Evolutionary conservation across 1,140 invertebrate genomes (phyloP).

Genomic region (Diploscapter pachys): DNA sequence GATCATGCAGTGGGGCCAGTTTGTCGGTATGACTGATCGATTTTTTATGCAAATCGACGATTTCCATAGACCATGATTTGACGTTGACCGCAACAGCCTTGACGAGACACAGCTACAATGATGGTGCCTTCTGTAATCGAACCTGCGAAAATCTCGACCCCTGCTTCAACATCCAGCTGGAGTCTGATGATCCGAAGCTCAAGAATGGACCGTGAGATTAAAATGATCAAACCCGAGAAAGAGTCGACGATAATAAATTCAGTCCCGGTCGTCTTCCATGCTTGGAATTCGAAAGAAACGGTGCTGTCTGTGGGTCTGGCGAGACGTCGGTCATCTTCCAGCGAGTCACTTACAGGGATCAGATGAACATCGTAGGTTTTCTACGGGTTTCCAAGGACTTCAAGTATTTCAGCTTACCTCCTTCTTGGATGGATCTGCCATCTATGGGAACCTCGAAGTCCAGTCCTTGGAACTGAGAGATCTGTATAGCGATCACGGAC

Average conservation of each 20-base stretch:
- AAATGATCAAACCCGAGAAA: not conserved
- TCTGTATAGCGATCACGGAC: conserved; percentile 71
- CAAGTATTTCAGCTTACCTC: conserved; percentile 72
- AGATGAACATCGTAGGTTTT: conserved; percentile 72
- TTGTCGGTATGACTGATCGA: conserved; percentile 64
- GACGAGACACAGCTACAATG: conserved; percentile 82
- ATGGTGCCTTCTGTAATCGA: conserved; percentile 80
- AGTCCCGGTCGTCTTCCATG: conserved; percentile 69
- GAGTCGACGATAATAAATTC: not conserved
- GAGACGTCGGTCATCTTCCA: conserved; percentile 87
- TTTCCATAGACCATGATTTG: conserved; percentile 78
- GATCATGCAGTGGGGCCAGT: conserved; percentile 97
- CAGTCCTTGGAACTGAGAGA: conserved; percentile 80
- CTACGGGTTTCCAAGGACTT: not conserved
- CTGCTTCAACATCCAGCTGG: conserved; percentile 92
- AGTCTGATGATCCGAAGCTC: conserved; percentile 71
- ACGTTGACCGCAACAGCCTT: conserved; percentile 87
- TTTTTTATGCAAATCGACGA: conserved; percentile 1
- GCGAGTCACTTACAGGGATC: conserved; percentile 80
- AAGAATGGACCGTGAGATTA: conserved; percentile 31
- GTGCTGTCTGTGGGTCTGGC: conserved; percentile 91
- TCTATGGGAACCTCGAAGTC: conserved; percentile 85
- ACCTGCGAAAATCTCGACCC: conserved; percentile 92
- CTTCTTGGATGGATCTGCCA: conserved; percentile 85
- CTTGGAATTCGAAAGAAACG: conserved; percentile 86